Evolutionary conservation across 2,888 invertebrate genomes (phyloP).

Genomic region (Mesoligia furuncula): DNA sequence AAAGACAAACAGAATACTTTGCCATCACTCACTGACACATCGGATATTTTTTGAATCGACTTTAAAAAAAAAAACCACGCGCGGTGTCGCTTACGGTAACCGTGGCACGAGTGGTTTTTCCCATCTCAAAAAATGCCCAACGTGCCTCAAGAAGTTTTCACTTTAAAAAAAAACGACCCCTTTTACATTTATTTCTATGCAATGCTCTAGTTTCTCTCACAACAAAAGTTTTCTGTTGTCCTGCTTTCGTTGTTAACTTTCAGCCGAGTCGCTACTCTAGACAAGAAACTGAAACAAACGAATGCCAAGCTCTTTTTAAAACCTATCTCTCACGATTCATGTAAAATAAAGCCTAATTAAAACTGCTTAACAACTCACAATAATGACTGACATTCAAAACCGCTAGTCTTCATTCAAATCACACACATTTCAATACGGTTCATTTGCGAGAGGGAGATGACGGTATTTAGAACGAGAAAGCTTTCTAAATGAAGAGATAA

Average conservation of each 20-base stretch:
- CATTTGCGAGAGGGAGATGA: conserved; percentile 48
- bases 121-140: too few species aligned
- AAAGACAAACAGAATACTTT: too few species aligned
- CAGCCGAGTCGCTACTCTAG: background rate
- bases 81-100: too few species aligned
- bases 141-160: too few species aligned
- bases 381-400: conserved; percentile 49
- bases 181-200: background rate
- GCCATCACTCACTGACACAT: too few species aligned
- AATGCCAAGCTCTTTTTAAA: background rate
- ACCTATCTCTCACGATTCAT: conserved; percentile 5
- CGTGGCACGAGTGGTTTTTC: too few species aligned
- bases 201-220: background rate
- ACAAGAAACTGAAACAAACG: conserved; percentile 15
- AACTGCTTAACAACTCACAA: conserved; percentile 30
- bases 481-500: background rate
- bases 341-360: conserved; percentile 29
- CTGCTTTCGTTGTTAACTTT: conserved; percentile 28
- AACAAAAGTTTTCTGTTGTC: background rate
- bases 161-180: background rate
- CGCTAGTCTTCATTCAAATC: conserved; percentile 48
- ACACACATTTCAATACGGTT: conserved; percentile 49
- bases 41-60: too few species aligned
- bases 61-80: too few species aligned
- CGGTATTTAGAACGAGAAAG: conserved; percentile 31